Base-by-base conservation (phyloP, 2,797 vertebrate species). In the Selene dorsalis region DNA sequence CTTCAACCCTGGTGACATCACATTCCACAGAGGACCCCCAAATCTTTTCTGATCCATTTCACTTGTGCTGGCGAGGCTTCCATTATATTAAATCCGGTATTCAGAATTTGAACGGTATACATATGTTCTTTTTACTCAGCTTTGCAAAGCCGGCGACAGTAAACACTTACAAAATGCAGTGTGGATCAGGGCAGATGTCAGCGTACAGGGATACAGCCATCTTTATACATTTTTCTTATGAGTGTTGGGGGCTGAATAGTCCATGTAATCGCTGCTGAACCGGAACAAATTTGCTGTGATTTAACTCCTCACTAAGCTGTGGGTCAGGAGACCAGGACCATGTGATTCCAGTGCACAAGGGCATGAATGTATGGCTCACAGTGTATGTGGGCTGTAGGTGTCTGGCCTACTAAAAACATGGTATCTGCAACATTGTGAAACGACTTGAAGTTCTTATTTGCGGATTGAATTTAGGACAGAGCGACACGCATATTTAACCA, bases 241-340 rank as follows among this genome's bases (percentile, higher is more conserved):
- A 73, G 41, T 75, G 41, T 22, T 47, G 39, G 28, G 57, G 60
- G 47, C 65, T 79, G 69, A 78, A 67, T 47, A 48, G 55, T 72
- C 56, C 0, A 14, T 80, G 82, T 74, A 84, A 87, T 82, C 80
- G 75, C 69, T 53, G 68, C 80, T 75, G 79, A 75, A 68, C 78
- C 86, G 88, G 80, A 89, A 88, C 84, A 84, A 90, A 91, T 91
- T 80, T 73, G 73, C 82, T 78, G 69, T 82, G 89, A 91, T 86
- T 56, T 79, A 74, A 67, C 78, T 75, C 82, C 79, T 81, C 83
- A 65, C 62, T 67, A 83, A 82, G 83, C 84, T 75, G 78, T 53
- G 81, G 83, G 91, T 93, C 93, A 93, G 91, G 78, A 91, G 92
- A 91, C 84, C 70, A 20, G 69, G 30, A 69, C 78, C 93, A 92